Base-by-base conservation (phyloP, 2,797 vertebrate genomes). In the Sebastes cheni region DNA sequence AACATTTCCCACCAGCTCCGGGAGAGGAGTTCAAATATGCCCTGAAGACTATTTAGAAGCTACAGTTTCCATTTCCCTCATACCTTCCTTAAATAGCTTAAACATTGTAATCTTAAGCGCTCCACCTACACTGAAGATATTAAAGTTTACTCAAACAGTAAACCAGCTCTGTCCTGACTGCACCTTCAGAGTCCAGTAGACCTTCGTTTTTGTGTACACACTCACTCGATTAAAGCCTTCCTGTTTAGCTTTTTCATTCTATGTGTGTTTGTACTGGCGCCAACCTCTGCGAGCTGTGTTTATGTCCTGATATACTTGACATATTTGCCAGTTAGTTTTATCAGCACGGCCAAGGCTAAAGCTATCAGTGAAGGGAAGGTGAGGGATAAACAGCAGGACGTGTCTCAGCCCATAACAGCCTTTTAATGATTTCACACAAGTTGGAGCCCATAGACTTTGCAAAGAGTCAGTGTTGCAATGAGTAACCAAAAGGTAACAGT, bases 241-340 rank as follows among this genome's bases (percentile, higher is more conserved):
- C 91, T 94, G 93, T 94, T 95, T 93, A 72, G 13, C 80, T 81
- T 70, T 69, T 58, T 61, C 59, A 39, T 55, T 67, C 36, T 60
- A 20, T 29, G 39, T 61, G 68, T 68, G 68, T 83, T 42, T 70
- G 64, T 69, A 79, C 69, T 71, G 72, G 34, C 8, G 70, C 88
- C 74, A 86, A n/a, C 74, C 75, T 73, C 72, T 75, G 64, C 20
- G 10, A 59, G 61, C 39, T 3, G 36, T 90, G 90, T 91, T 91
- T 93, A 90, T 34, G 68, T 70, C 29, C 71, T 29, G 58, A 87
- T 79, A 61, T 30, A 81, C 70, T 74, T 78, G 71, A 90, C 72
- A 85, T 87, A 65, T 84, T 78, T 79, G 69, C 77, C 16, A 23
- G 64, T 78, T 54, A 8, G 39, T 76, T 90, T 92, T 82, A 91